Evolutionary conservation across 2,888 invertebrate genomes (phyloP).

Genomic region (Troilus luridus): DNA sequence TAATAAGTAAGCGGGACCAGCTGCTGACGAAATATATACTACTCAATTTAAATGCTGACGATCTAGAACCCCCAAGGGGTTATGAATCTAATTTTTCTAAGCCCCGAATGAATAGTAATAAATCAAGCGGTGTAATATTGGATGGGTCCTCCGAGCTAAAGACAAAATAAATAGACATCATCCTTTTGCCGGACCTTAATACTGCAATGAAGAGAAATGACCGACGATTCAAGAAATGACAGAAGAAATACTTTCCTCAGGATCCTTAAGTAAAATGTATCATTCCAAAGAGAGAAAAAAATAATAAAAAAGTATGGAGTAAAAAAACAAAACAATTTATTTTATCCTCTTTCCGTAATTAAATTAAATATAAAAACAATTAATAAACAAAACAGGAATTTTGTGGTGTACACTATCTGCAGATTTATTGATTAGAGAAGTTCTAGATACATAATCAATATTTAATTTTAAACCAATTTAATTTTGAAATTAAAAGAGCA

Average conservation of each 20-base stretch:
- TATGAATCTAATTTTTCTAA: not conserved
- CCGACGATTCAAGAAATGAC: slow-evolving; percentile 9
- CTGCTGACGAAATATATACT: not conserved
- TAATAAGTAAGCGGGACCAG: not conserved
- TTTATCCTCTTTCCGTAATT: too few relatives aligned
- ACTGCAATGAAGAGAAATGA: slow-evolving; percentile 26
- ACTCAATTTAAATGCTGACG: not conserved
- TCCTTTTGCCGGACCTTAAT: not conserved
- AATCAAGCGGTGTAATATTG: not conserved
- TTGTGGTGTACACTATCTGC: too few relatives aligned
- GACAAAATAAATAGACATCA: slow-evolving; percentile 31
- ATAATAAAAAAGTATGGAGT: not conserved
- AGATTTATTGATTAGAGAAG: too few relatives aligned
- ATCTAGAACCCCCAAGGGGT: not conserved
- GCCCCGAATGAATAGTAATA: not conserved
- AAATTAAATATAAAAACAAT: too few relatives aligned
- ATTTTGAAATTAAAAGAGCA: too few relatives aligned
- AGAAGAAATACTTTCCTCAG: not conserved
- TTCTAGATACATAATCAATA: too few relatives aligned
- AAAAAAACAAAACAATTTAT: not conserved
- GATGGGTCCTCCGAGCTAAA: not conserved
- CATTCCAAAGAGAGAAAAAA: not conserved
- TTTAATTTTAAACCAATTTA: too few relatives aligned
- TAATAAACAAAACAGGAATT: too few relatives aligned
- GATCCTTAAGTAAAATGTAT: slow-evolving; percentile 5